Conservation (phyloP, 2,113 vertebrate genomes). For the Tetrao urogallus region DNA sequence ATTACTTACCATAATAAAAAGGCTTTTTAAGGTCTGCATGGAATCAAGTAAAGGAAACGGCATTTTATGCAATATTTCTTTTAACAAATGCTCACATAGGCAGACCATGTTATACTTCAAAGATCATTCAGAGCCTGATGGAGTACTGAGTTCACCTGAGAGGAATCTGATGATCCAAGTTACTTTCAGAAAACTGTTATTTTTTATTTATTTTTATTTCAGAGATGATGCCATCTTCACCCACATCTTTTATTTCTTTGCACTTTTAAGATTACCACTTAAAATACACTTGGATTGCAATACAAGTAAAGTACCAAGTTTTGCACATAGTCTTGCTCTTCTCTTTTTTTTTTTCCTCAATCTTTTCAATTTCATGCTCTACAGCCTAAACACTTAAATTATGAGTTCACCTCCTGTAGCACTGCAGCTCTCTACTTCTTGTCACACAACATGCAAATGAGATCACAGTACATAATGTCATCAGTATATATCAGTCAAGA, state of each 20-base stretch:
- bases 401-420: not conserved
- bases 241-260: not conserved
- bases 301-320: not conserved
- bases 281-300: not conserved
- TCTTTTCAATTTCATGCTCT: not conserved
- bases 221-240: not conserved
- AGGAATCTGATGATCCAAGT: not conserved
- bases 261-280: not conserved
- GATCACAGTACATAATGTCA: not conserved
- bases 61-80: not conserved
- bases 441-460: not conserved
- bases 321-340: not conserved
- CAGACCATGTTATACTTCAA: not conserved
- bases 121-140: not conserved
- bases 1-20: not conserved
- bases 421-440: not conserved
- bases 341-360: not conserved
- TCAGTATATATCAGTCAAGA: not conserved
- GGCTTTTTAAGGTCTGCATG: not conserved
- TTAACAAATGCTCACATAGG: not conserved
- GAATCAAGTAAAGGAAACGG: not conserved
- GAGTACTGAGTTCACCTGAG: not conserved
- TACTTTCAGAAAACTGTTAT: not conserved
- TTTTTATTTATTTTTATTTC: not conserved
- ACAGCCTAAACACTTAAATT: not conserved